These are phyloP conservation scores for Oenanthe melanoleuca DNA, from an alignment of 2,113 vertebrate species.

Conservation along the genomic window DNA sequence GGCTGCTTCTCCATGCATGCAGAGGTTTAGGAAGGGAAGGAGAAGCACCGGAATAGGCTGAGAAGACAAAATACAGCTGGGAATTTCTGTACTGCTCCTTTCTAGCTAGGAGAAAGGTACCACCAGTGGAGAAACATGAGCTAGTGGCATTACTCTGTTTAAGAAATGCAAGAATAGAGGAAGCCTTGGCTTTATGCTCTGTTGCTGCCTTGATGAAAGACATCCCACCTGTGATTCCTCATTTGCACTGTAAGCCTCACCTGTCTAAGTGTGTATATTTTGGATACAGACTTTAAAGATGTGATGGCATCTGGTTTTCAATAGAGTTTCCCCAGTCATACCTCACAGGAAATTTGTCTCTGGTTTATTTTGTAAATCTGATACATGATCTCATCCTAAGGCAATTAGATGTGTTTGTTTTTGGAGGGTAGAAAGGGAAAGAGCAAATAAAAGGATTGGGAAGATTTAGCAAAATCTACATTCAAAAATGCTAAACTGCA, in stretches of 20 bases:
- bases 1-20: not conserved
- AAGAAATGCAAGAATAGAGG: not conserved
- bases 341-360: not conserved
- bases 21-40: not conserved
- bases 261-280: not conserved
- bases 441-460: not conserved
- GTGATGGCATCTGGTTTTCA: not conserved
- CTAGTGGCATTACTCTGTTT: not conserved
- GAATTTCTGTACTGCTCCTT: not conserved
- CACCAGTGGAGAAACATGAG: not conserved
- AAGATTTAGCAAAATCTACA: not conserved
- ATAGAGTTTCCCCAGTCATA: not conserved
- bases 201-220: not conserved
- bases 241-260: not conserved
- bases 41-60: not conserved
- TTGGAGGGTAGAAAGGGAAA: not conserved
- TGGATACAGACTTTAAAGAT: constrained; percentile 16
- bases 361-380: constrained; percentile 28
- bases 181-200: not conserved
- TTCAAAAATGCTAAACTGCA: not conserved
- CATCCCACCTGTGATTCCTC: not conserved
- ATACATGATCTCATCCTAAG: not conserved
- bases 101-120: not conserved
- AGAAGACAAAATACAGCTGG: not conserved
- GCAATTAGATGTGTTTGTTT: not conserved